Conservation (phyloP, 64 coral and sea anemone species). For the Stichodactyla helianthus region DNA sequence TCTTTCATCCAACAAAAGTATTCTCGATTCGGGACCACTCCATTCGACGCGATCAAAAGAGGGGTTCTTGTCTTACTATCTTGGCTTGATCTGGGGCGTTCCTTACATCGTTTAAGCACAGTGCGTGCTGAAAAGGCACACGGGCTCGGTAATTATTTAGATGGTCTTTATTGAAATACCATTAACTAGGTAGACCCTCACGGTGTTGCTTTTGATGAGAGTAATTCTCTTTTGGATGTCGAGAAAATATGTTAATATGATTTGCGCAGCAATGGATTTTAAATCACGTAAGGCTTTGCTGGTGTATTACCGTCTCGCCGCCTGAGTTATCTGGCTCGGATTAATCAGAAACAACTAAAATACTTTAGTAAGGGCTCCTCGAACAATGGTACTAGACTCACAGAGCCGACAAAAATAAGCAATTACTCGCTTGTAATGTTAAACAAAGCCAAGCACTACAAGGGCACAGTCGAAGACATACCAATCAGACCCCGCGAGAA, state of each 20-base stretch:
- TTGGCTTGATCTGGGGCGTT: constrained; percentile 17
- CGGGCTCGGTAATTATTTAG: constrained; percentile 4
- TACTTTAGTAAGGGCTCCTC: constrained; percentile 24
- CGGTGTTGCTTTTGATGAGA: neutral
- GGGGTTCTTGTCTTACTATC: constrained; percentile 15
- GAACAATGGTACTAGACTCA: neutral
- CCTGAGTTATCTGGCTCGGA: neutral
- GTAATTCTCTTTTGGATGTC: constrained; percentile 11
- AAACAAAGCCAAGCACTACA: constrained; percentile 28
- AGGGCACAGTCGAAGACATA: neutral
- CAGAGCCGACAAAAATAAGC: neutral
- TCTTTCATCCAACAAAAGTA: constrained; percentile 19
- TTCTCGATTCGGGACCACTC: constrained; percentile 19
- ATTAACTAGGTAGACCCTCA: neutral
- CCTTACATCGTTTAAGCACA: neutral
- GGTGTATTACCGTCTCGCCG: neutral
- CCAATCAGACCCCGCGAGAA: neutral
- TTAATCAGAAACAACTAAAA: neutral
- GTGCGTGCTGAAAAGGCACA: constrained; percentile 1
- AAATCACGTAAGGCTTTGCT: constrained; percentile 1
- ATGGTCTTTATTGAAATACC: constrained; percentile 18
- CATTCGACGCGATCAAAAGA: constrained; percentile 9
- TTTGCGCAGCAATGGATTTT: neutral
- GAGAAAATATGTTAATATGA: constrained; percentile 25
- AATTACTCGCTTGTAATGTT: constrained; percentile 11